These are phyloP conservation scores for Alentia gelatinosa DNA, from an alignment of 2,888 invertebrate genomes.

Conservation along the genomic window DNA sequence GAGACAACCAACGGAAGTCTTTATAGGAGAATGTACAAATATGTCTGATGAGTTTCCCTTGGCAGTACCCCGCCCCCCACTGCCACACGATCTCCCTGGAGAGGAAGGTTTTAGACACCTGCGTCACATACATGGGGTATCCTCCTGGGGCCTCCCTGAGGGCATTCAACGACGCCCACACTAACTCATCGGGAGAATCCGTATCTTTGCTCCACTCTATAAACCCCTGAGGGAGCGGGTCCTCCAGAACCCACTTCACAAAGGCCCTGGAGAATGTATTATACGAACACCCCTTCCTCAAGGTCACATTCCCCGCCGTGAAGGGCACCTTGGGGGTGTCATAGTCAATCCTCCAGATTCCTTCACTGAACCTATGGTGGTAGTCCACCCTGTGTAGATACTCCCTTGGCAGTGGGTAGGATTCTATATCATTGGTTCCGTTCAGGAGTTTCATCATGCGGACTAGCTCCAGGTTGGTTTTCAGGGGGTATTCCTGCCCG, in stretches of 20 bases:
- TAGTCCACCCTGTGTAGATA: constrained; percentile 3
- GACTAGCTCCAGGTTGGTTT: constrained; percentile 68
- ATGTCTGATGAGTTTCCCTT: constrained; percentile 54
- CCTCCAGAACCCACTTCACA: constrained; percentile 71
- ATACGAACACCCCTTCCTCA: constrained; percentile 75
- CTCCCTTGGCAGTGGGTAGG: constrained; percentile 56
- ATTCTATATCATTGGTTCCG: constrained; percentile 66
- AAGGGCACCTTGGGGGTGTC: constrained; percentile 30
- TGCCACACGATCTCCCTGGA: constrained; percentile 62
- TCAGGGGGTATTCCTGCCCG: constrained; percentile 68
- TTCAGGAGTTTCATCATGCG: constrained; percentile 63
- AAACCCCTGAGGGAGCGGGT: constrained; percentile 68
- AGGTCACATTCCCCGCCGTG: constrained; percentile 58
- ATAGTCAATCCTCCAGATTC: not conserved
- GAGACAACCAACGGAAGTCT: constrained; percentile 71
- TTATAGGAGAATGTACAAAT: constrained; percentile 57
- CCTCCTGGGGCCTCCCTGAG: constrained; percentile 72
- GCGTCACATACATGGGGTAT: constrained; percentile 67
- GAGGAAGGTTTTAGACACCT: constrained; percentile 57
- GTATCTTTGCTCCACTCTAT: constrained; percentile 74
- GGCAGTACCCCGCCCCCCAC: constrained; percentile 52
- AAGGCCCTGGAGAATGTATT: constrained; percentile 73
- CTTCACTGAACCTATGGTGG: not conserved
- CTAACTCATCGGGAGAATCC: constrained; percentile 76
- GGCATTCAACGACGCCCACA: constrained; percentile 76